Percentiles rank a stretch among this genome's conserved stretches.
Conservation (phyloP, 2,797 vertebrate species). For the Poeciliopsis infans region DNA sequence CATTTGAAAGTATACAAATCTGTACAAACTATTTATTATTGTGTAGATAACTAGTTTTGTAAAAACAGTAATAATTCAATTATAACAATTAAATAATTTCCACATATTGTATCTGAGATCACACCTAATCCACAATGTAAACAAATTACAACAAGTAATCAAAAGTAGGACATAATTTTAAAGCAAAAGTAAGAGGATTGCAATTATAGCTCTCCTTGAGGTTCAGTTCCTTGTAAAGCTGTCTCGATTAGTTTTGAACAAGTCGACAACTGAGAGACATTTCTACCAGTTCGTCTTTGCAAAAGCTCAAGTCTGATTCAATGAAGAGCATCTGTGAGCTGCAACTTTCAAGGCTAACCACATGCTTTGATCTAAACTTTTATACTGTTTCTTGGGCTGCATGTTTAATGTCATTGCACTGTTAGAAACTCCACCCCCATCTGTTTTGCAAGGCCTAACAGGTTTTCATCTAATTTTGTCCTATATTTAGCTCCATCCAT, state of each 20-base stretch:
- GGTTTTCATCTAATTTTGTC: background rate
- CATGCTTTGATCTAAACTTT: background rate
- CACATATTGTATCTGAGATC: background rate
- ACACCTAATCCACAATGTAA: background rate
- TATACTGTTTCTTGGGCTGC: background rate
- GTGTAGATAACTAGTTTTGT: background rate
- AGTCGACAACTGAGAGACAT: background rate
- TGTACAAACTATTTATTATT: background rate
- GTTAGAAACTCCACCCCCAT: background rate
- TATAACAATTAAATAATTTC: background rate
- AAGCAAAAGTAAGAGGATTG: background rate
- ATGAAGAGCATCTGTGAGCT: background rate
- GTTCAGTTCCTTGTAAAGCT: background rate
- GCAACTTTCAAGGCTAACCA: background rate
- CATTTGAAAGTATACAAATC: background rate
- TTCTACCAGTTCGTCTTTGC: background rate
- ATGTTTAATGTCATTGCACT: background rate
- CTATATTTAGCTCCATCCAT: background rate
- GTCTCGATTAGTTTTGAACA: background rate
- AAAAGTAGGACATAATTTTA: background rate
- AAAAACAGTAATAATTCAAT: background rate
- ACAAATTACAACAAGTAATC: background rate
- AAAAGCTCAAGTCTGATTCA: background rate
- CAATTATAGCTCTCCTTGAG: background rate
- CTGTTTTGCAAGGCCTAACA: background rate